These are phyloP conservation scores for Apodemia mormo DNA, from an alignment of 2,888 invertebrate species.

Conservation along the genomic window DNA sequence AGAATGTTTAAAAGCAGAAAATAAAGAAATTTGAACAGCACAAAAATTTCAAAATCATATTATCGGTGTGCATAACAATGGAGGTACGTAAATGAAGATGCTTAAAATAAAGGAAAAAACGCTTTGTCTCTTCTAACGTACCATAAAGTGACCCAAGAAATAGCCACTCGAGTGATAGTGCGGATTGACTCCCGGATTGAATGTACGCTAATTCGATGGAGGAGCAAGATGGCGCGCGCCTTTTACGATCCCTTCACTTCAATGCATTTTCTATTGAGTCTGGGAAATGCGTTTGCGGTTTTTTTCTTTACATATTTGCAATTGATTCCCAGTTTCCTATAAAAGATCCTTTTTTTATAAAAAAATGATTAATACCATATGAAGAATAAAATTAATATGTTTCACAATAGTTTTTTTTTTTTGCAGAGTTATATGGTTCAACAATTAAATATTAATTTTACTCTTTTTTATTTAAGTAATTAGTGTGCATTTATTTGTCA, in stretches of 20 bases:
- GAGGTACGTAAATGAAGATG: no score
- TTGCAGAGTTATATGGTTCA: no score
- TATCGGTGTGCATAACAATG: no score
- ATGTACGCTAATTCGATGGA: conserved; percentile 48
- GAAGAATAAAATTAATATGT: no score
- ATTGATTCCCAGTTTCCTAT: neutral
- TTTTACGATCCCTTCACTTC: conserved; percentile 14
- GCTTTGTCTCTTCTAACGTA: conserved; percentile 26
- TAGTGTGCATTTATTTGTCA: no score
- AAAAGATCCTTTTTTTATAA: neutral
- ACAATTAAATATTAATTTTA: no score
- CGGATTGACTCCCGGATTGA: conserved; percentile 47
- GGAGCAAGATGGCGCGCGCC: conserved; percentile 14
- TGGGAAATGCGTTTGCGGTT: conserved; percentile 11
- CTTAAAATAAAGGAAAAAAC: neutral
- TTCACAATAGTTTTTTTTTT: no score
- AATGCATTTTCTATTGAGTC: conserved; percentile 15
- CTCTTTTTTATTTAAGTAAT: no score
- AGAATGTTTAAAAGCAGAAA: no score
- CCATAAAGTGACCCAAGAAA: conserved; percentile 28
- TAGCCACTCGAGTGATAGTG: conserved; percentile 36
- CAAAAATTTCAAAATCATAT: no score
- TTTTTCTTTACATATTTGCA: neutral
- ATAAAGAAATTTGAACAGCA: no score
- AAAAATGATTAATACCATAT: neutral